Evolutionary conservation across 2,888 invertebrate genomes (phyloP), one percentile per base, ranked within the genome.

Genomic region (Polylopha cassiicola): DNA sequence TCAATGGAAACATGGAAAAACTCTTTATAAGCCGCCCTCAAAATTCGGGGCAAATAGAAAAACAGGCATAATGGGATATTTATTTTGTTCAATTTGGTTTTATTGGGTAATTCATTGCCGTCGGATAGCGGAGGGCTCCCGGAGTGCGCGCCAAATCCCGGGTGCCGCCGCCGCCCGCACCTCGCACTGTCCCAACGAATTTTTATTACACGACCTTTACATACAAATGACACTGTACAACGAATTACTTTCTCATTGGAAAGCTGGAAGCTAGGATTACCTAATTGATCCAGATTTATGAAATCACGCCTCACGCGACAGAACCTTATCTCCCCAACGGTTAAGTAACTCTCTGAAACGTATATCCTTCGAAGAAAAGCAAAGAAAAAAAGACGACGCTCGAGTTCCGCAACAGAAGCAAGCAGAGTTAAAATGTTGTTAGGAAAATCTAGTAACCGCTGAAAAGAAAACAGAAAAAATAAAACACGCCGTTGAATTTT

Each of bases 51-150:
- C 47, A 62, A 73, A 73, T 64, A 68, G 67, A 74, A 76, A 78
- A 74, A 73, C 69, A 70, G 63, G 56, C 61, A 63, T 73, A 73
- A 75, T 74, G 72, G 66, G 49, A 66, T 73, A 79, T 81, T 81
- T 82, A 82, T 80, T 79, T 73, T 66, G 65, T 74, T 72, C 81
- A 80, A 82, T 82, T 80, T 79, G 73, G 68, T 77, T 82, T 81
- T 82, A 82, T 82, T 75, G 74, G 75, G 75, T 80, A 80, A 82
- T 82, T 80, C 78, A 75, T 79, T 73, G 79, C 67, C 68, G 65
- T 67, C 48, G 50, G 71, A 68, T 68, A 49, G 62, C 60, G 59
- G 56, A 55, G 58, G 58, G 62, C 51, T 50, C 59, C 49, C 50
- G 52, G 58, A 67, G 70, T 70, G 66, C 72, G 72, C 64, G 62